These are phyloP conservation scores for Nipponacmea schrenckii DNA, from an alignment of 2,888 invertebrate genomes.

Conservation along the genomic window DNA sequence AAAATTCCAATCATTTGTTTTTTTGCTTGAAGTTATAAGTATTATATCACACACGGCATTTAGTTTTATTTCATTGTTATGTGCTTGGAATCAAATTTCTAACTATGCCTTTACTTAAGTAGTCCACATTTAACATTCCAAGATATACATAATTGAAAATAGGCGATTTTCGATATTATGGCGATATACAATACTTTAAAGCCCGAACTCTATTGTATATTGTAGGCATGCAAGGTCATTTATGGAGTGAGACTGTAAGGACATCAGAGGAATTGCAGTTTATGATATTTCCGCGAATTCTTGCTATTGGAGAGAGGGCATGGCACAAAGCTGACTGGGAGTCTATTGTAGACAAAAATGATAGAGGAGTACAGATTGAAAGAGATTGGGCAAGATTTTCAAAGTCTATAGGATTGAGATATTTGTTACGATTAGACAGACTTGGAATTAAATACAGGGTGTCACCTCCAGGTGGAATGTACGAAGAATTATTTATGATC, in stretches of 20 bases:
- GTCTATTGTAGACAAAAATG: conserved; percentile 17
- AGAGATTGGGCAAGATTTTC: conserved; percentile 50
- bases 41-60: no score
- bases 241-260: conserved; percentile 43
- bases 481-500: no score
- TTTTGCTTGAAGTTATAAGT: no score
- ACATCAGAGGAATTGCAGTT: conserved; percentile 39
- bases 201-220: no score
- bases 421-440: conserved; percentile 45
- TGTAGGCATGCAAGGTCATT: conserved; percentile 42
- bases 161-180: no score
- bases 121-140: no score
- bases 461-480: conserved; percentile 54
- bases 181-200: no score
- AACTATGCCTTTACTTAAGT: no score
- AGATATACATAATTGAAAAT: no score
- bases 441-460: conserved; percentile 46
- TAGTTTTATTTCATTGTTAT: no score
- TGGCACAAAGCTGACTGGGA: conserved; percentile 64
- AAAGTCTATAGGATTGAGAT: conserved; percentile 43
- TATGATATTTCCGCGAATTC: conserved; percentile 53
- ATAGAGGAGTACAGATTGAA: conserved; percentile 9
- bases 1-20: no score
- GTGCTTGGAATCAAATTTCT: no score
- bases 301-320: conserved; percentile 59